Evolutionary conservation across 2,797 vertebrate genomes (phyloP).

Genomic region (Neosalanx taihuensis): DNA sequence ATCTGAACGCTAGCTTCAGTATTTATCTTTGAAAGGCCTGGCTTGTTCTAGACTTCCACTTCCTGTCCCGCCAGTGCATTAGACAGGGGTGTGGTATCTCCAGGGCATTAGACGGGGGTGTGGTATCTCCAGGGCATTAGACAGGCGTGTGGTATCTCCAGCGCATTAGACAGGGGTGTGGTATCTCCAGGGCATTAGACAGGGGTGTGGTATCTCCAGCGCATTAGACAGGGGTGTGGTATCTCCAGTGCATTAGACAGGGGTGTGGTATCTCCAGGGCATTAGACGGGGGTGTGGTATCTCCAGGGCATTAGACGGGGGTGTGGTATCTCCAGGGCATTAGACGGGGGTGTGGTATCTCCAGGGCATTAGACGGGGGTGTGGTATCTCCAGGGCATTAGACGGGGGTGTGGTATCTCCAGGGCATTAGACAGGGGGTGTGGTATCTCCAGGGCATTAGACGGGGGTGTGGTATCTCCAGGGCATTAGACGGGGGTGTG

Average conservation of each 20-base stretch:
- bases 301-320: constrained; percentile 76
- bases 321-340: constrained; percentile 85
- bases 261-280: constrained; percentile 83
- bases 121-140: constrained; percentile 86
- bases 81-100: constrained; percentile 83
- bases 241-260: constrained; percentile 81
- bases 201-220: constrained; percentile 84
- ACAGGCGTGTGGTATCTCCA: constrained; percentile 83
- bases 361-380: constrained; percentile 72
- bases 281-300: constrained; percentile 78
- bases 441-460: constrained; percentile 86
- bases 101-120: constrained; percentile 70
- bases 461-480: constrained; percentile 83
- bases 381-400: constrained; percentile 86
- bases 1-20: no score
- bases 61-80: constrained; percentile 30
- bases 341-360: constrained; percentile 83
- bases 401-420: constrained; percentile 83
- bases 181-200: constrained; percentile 84
- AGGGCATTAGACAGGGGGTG: constrained; percentile 74
- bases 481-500: constrained; percentile 70
- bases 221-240: constrained; percentile 73
- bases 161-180: constrained; percentile 70
- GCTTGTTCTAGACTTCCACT: not conserved
- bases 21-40: not conserved